Evolutionary conservation across 1,140 invertebrate species (phyloP), one percentile per base, ranked within the genome.

Genomic region (Drosophila parvula): DNA sequence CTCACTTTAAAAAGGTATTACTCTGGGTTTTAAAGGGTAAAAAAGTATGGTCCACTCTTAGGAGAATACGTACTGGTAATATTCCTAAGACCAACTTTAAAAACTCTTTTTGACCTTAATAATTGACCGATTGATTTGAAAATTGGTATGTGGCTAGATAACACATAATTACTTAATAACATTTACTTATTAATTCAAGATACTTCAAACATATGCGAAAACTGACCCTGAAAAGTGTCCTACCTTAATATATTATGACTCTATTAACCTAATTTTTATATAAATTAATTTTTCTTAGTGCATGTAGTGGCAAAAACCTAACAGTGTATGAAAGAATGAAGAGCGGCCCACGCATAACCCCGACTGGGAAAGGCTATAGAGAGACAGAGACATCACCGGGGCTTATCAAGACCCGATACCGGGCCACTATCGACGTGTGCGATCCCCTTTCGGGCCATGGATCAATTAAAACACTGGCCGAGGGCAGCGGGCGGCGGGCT

Each of bases 381-480:
- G 14, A 27, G 34, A 28, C 32, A 30, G 60, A 34, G 32, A 43
- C 61, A 51, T 43, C 18, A 44, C 18, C 36, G 44, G 36, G 44
- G 56, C 78, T 86, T 85, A 81, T 86, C 82, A 67, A 70, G 57
- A 57, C 12, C 69, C 73, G 74, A 45, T 48, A 16, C 22, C 40
- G 32, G 63, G n/a, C 83, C 58, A 55, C 34, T 55, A 38, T n/a
- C 51, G 34, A 74, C 68, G 83, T 88, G 83, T 89, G 83, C 73
- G 83, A 84, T 30, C 83, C 53, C 14, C 12, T 58, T 8, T 53
- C 67, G 51, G 9, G n/a, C 38, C 65, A 53, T 30, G 43, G 28
- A 61, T 60, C 81, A 86, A 86, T 86, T 86, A 88, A 86, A 88
- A 74, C 79, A 74, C 32, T 74, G 69, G 65, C 53, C 18, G 50